Evolutionary conservation across 1,140 invertebrate species (phyloP).

Genomic region (Neuroterus valhalla): DNA sequence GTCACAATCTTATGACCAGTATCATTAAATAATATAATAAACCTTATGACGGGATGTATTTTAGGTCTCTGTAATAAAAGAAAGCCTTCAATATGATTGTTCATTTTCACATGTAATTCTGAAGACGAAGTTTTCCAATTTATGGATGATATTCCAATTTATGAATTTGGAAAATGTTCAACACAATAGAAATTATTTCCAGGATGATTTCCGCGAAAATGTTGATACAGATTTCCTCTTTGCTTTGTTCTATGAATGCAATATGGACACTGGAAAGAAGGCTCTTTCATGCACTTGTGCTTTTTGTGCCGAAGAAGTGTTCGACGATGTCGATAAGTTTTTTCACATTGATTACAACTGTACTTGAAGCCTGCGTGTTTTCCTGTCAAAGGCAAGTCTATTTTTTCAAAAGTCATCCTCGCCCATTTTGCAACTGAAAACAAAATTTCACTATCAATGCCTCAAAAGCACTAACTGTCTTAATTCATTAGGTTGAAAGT

Average conservation of each 20-base stretch:
- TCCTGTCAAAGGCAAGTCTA: not conserved
- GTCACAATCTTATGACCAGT: no score
- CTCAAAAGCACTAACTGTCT: no score
- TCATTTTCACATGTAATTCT: no score
- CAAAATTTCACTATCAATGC: no score
- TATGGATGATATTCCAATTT: not conserved
- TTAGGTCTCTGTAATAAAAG: no score
- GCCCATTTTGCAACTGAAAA: not conserved
- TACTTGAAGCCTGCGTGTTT: not conserved
- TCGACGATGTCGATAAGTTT: slow-evolving; percentile 19
- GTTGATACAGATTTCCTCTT: slow-evolving; percentile 19
- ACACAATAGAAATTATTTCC: slow-evolving; percentile 9
- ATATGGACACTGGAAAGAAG: slow-evolving; percentile 27
- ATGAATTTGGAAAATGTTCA: not conserved
- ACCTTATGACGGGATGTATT: no score
- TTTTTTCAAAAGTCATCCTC: not conserved
- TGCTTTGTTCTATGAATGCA: not conserved
- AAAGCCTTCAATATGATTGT: no score
- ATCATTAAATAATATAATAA: no score
- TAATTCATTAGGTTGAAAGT: no score
- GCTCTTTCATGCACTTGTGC: slow-evolving; percentile 30
- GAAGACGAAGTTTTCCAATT: no score
- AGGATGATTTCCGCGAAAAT: not conserved
- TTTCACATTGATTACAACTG: not conserved
- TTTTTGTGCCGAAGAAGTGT: slow-evolving; percentile 84